Base-by-base conservation (phyloP, 1,140 invertebrate genomes). In the Macrocentrus cingulum region DNA sequence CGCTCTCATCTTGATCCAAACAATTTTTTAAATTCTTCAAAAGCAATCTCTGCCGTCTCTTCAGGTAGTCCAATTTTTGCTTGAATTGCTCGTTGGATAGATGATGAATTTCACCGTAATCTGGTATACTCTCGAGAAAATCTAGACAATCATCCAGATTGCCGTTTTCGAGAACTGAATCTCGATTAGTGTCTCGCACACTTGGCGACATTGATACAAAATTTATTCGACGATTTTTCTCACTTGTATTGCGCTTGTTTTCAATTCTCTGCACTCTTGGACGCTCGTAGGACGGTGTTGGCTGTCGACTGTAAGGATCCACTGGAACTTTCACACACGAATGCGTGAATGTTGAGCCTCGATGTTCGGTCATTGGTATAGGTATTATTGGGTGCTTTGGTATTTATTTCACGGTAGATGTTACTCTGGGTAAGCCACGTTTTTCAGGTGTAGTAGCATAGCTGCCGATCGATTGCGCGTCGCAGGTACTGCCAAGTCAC, bases 41-140 rank as follows among this genome's bases (percentile, higher is more conserved):
- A 62, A 87, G 80, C 13, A 82, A 67, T 56, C 80, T 81, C 64
- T 87, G 86, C 63, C 84, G 86, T 53, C 87, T 81, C 55, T 84
- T 84, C n/a, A 88, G 69, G 48, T 79, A 80, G 67, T 85, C 82
- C 18, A 89, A 66, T 23, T 84, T 84, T 15, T 81, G 83, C 69
- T 85, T 84, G 71, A 88, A 88, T 56, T 89, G 86, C 59, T 83
- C 82, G 53, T 84, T 84, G 0, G 86, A 83, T 42, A 88, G 73
- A 77, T 88, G 85, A 68, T 87, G 82, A 9, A 88, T 76, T 37
- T 88, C 86, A 34, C 80, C 82, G 61, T 88, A 88, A 65, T 88
- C 86, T 2, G 87, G 87, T 64, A 88, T 88, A 52, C 85, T 88
- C 23, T 82, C 79, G 29, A 85, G 81, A 70, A 88, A 89, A 32